These are phyloP conservation scores for Bostrychus sinensis DNA, from an alignment of 2,113 vertebrate species.

Conservation along the genomic window DNA sequence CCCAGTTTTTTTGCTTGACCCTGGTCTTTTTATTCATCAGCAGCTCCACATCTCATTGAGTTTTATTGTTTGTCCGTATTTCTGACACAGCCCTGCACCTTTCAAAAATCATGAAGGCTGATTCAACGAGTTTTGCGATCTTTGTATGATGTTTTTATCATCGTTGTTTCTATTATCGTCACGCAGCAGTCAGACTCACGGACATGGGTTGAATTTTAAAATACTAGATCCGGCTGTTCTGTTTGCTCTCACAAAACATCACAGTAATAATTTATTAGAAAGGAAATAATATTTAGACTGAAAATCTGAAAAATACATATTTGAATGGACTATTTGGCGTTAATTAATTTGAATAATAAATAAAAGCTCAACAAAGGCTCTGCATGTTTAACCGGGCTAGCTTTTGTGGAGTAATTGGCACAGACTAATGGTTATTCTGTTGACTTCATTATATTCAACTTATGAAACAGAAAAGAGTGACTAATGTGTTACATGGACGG, in stretches of 20 bases:
- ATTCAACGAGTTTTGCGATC: constrained; percentile 27
- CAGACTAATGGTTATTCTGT: not conserved
- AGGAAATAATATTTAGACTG: not conserved
- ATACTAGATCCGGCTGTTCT: constrained; percentile 20
- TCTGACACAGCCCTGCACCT: constrained; percentile 31
- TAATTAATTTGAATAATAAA: not conserved
- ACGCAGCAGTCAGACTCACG: constrained; percentile 30
- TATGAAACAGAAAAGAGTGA: not conserved
- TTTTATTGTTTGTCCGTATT: constrained; percentile 53
- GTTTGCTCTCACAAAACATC: constrained; percentile 9
- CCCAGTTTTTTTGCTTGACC: constrained; percentile 41
- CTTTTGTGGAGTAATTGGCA: not conserved
- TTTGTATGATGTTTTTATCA: constrained; percentile 47
- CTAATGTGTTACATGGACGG: not conserved
- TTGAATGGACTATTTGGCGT: not conserved
- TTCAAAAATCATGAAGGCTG: constrained; percentile 52
- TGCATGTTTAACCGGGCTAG: not conserved
- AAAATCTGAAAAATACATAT: not conserved
- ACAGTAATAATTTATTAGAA: not conserved
- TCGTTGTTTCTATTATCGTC: constrained; percentile 56
- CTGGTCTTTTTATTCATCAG: constrained; percentile 52
- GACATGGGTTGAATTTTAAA: constrained; percentile 22
- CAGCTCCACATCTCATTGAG: constrained; percentile 46
- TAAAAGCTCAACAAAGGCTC: not conserved
- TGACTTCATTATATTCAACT: not conserved